Evolutionary conservation across 1,140 invertebrate species (phyloP).

Genomic region (Pogonus chalceus): DNA sequence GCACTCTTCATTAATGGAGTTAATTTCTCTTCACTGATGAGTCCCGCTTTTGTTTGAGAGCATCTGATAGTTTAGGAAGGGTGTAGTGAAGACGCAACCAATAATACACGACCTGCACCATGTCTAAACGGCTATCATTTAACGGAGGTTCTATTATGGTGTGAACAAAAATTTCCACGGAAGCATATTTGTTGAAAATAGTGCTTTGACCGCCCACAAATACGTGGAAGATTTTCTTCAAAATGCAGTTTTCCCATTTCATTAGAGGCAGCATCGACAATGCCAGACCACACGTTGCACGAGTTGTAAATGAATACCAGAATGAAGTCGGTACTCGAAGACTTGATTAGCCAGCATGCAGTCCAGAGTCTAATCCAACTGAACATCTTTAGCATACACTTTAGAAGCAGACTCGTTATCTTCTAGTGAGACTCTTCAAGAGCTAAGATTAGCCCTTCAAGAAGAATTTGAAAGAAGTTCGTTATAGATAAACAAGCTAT

Average conservation of each 20-base stretch:
- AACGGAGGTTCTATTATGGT: too few relatives aligned
- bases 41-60: conserved; percentile 10
- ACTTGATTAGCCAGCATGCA: too few relatives aligned
- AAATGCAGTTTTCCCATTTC: conserved; percentile 5
- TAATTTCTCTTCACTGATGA: conserved; percentile 11
- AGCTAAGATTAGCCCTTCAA: too few relatives aligned
- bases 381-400: too few relatives aligned
- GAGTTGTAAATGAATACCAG: conserved; percentile 9
- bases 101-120: neutral
- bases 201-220: too few relatives aligned
- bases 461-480: too few relatives aligned
- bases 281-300: conserved; percentile 12
- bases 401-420: too few relatives aligned
- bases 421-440: too few relatives aligned
- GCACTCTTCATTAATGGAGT: too few relatives aligned
- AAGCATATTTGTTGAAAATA: conserved; percentile 11
- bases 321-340: conserved; percentile 9
- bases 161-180: conserved; percentile 5
- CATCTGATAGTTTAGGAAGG: conserved; percentile 9
- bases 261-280: conserved; percentile 9
- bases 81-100: conserved; percentile 8
- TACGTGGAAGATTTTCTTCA: too few relatives aligned
- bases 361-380: too few relatives aligned
- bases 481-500: too few relatives aligned
- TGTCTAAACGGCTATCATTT: conserved; percentile 8